These are phyloP conservation scores for Rhinolophus ferrumequinum DNA, from an alignment of 2,113 vertebrate species.

Conservation along the genomic window DNA sequence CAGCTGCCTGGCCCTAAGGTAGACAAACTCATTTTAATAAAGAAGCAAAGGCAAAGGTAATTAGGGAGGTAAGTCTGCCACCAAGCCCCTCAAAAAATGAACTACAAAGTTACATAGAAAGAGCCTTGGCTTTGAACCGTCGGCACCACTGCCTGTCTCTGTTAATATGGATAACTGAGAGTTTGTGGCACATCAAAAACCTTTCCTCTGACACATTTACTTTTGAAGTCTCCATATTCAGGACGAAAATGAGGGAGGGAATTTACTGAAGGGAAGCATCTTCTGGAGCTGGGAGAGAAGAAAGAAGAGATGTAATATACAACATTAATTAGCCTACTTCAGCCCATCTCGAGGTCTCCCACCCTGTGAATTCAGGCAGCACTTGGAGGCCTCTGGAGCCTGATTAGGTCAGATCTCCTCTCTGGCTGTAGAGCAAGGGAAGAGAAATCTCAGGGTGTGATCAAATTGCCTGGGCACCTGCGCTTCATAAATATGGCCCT, in stretches of 20 bases:
- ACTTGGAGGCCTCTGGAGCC: not conserved
- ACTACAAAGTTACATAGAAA: constrained; percentile 39
- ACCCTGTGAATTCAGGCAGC: not conserved
- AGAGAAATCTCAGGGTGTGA: constrained; percentile 39
- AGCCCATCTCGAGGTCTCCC: not conserved
- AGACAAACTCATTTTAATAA: constrained; percentile 66
- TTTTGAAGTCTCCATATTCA: constrained; percentile 57
- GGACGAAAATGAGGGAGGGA: constrained; percentile 14
- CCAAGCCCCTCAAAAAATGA: not conserved
- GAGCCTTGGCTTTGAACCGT: constrained; percentile 44
- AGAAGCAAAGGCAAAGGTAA: constrained; percentile 64
- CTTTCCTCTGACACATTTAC: constrained; percentile 44
- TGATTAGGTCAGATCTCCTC: constrained; percentile 22
- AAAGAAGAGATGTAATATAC: constrained; percentile 26
- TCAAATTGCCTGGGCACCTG: not conserved
- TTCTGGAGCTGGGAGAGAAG: constrained; percentile 28
- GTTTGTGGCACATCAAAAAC: constrained; percentile 41
- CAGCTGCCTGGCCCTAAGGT: not conserved
- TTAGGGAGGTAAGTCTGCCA: constrained; percentile 42
- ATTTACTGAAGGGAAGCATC: constrained; percentile 40
- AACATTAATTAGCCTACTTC: constrained; percentile 13
- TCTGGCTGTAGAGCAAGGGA: not conserved
- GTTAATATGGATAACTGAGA: not conserved
- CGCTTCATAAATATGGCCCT: not conserved
- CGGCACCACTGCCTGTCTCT: not conserved